phyloP scores from a whole-genome alignment of 2,797 vertebrate genomes.

The Echeneis naucrates region DNA sequence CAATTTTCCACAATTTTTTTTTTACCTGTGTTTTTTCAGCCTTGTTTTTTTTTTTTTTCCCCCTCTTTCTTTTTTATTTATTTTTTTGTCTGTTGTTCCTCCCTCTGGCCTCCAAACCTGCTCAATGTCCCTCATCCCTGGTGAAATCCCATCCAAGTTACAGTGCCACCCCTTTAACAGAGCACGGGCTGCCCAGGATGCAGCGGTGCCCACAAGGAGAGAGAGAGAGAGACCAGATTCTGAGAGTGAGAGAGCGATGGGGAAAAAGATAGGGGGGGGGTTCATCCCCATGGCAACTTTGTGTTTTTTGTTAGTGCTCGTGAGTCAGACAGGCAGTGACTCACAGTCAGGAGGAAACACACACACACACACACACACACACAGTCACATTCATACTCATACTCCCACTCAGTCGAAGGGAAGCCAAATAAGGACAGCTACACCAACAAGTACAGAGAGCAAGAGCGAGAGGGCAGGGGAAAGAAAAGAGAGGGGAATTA shows the following conservation, averaged over 20 bases:
- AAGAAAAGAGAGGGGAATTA: slow-evolving; percentile 22
- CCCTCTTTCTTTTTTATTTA: too few species aligned
- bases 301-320: slow-evolving; percentile 87
- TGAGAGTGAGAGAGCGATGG: slow-evolving; percentile 39
- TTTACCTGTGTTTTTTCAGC: slow-evolving; percentile 14
- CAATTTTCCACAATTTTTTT: slow-evolving; percentile 28
- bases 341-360: slow-evolving; percentile 89
- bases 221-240: slow-evolving; percentile 59
- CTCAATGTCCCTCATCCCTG: slow-evolving; percentile 27
- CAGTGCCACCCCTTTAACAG: slow-evolving; percentile 53
- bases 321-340: slow-evolving; percentile 87
- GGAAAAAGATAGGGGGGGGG: slow-evolving; percentile 31
- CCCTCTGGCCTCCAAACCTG: background rate
- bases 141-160: slow-evolving; percentile 45
- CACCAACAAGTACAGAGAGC: slow-evolving; percentile 62
- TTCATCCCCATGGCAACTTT: slow-evolving; percentile 79
- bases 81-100: background rate
- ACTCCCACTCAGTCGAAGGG: slow-evolving; percentile 72
- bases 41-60: slow-evolving; percentile 13
- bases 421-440: slow-evolving; percentile 85
- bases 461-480: slow-evolving; percentile 48
- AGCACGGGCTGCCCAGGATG: slow-evolving; percentile 71
- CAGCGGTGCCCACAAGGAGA: slow-evolving; percentile 66
- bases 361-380: slow-evolving; percentile 44
- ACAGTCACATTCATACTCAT: slow-evolving; percentile 74